Conservation (phyloP, 2,797 vertebrate species). For the Leptatherina wallacei region DNA sequence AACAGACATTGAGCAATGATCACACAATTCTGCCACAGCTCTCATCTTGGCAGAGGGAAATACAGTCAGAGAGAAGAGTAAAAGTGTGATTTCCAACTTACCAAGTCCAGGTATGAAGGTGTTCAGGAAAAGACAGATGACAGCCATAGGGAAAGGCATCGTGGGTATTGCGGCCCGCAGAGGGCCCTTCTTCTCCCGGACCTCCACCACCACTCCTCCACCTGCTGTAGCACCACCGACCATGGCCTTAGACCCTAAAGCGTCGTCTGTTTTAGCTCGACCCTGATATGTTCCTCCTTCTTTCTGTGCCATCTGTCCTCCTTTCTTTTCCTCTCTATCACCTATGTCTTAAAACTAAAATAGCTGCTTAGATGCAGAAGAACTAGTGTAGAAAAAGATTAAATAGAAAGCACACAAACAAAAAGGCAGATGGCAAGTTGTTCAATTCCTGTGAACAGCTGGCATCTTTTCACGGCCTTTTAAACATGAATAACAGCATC, state of each 20-base stretch:
- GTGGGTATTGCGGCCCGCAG: slow-evolving; percentile 97
- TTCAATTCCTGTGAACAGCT: slow-evolving; percentile 17
- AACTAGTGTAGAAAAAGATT: neutral
- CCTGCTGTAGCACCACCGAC: slow-evolving; percentile 50
- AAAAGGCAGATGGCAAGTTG: neutral
- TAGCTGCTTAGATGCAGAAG: neutral
- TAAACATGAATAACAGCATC: neutral
- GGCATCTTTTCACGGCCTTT: slow-evolving; percentile 3
- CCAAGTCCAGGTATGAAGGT: slow-evolving; percentile 97
- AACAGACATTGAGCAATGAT: neutral
- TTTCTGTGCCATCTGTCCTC: slow-evolving; percentile 69
- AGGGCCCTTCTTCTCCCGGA: slow-evolving; percentile 94
- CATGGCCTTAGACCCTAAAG: slow-evolving; percentile 63
- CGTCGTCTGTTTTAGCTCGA: slow-evolving; percentile 52
- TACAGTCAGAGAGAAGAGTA: neutral
- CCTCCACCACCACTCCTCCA: slow-evolving; percentile 94
- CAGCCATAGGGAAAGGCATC: slow-evolving; percentile 96
- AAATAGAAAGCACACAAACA: neutral
- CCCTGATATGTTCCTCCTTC: slow-evolving; percentile 57
- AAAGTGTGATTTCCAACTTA: slow-evolving; percentile 75
- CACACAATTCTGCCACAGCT: neutral
- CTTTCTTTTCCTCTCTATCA: neutral
- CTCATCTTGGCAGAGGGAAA: neutral
- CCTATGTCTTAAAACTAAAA: slow-evolving; percentile 11
- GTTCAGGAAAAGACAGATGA: slow-evolving; percentile 96